Evolutionary conservation across 2,113 vertebrate genomes (phyloP), one percentile per base, ranked within the genome.

Genomic region (Paralichthys olivaceus): DNA sequence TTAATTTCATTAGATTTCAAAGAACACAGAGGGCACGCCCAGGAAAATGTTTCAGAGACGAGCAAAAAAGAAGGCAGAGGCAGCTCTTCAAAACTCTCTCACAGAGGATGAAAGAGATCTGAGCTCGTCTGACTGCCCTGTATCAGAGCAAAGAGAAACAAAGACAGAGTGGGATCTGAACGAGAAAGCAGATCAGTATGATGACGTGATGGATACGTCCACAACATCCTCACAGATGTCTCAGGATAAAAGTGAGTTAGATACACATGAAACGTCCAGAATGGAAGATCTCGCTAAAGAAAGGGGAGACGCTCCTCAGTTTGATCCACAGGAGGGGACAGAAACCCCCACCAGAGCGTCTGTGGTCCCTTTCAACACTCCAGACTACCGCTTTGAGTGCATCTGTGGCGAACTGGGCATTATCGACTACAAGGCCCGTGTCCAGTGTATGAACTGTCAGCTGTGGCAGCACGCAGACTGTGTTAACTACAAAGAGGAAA

Each of bases 391-490:
- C 53, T 99, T 99, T 65, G 97, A 99, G 88, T 99, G 98, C 74
- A 97, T 99, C 77, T 99, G 98, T 77, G 98, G 98, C 28, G 96
- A 98, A 68, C 93, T 97, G 2, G 96, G 96, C 26, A 79, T 97
- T 15, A 59, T 94, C 5, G 98, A 98, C 92, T 94, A 84, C 76
- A 99, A 99, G 86, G 95, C 97, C n/a, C 95, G 97, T 0, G 97
- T 99, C 62, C 98, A 99, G 91, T 99, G 98, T 83, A 90, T 99
- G 85, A 98, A 97, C 57, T 99, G 98, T 80, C 91, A 96, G 68
- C 91, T 99, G 65, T 99, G 98, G 98, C 98, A 99, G 68, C 98
- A 99, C 5, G 98, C 97, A 0, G 93, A 96, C 60, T 99, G 98
- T 80, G 98, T 99, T 0, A 98, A 98, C 90, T 99, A 99, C 83